Evolutionary conservation across 2,888 invertebrate genomes (phyloP), one percentile per base, ranked within the genome.

Genomic region (Colletes collaris): DNA sequence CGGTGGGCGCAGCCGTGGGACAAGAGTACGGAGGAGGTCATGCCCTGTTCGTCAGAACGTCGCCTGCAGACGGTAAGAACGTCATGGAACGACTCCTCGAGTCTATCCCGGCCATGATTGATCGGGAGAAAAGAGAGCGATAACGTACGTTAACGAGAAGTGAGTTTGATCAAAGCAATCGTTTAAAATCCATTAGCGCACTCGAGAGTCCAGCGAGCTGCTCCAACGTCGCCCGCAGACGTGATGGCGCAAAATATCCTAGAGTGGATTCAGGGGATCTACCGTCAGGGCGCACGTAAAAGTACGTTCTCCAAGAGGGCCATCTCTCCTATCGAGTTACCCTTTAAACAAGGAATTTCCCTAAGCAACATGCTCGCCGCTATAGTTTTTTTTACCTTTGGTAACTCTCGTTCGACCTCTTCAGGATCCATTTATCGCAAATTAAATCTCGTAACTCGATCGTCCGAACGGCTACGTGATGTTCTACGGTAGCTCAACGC

Each of bases 171-270:
- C 40, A 67, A 77, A 76, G 75, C 58, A 80, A 80, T 80, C 76
- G 74, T 84, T 86, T 86, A 62, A 81, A 85, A 87, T 89, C 80
- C 79, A 82, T 81, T 79, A 91, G 90, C 81, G 78, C 87, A 81
- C 74, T 84, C 86, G 84, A 88, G 92, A 84, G 87, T 86, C 49
- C 89, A 84, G 58, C 82, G 89, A 76, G 87, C 89, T 40, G 83
- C 86, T 55, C 75, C 88, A 50, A 85, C 90, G 68, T 87, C 90
- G 53, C 86, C 90, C 65, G 95, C 95, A 67, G 96, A 96, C 90
- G 95, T 96, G 91, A 96, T 96, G 95, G 96, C 96, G 72, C 95
- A 95, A 92, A 96, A 96, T 90, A 95, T 96, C 85, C 94, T 96
- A 76, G 95, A 96, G 85, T 96, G 96, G 96, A 95, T 96, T 82